These are phyloP conservation scores for Malurus leucopterus DNA, from an alignment of 2,797 vertebrate species.

Conservation along the genomic window DNA sequence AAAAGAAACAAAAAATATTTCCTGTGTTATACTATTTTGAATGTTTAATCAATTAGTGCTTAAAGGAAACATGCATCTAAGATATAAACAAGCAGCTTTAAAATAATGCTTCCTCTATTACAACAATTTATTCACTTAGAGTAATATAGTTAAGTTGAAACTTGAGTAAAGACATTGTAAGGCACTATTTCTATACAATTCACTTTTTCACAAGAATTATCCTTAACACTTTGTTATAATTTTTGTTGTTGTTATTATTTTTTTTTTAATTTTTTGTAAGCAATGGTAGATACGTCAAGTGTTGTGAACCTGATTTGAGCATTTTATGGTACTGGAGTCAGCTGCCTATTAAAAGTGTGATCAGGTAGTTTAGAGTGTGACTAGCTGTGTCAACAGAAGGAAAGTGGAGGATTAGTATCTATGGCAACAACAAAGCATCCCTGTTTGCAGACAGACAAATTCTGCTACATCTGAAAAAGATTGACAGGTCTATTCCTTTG, in stretches of 20 bases:
- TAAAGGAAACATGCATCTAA: neutral
- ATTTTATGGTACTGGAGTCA: slow-evolving; percentile 79
- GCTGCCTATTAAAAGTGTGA: slow-evolving; percentile 90
- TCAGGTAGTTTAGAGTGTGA: slow-evolving; percentile 91
- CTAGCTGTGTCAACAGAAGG: slow-evolving; percentile 89
- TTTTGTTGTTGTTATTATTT: neutral
- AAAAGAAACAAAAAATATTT: neutral
- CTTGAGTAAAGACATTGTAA: slow-evolving; percentile 29
- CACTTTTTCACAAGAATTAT: neutral
- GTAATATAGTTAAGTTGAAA: slow-evolving; percentile 44
- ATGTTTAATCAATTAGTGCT: neutral
- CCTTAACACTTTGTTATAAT: neutral
- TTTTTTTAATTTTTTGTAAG: slow-evolving; percentile 13
- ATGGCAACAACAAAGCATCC: slow-evolving; percentile 93
- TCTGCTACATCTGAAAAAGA: slow-evolving; percentile 97
- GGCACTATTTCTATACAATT: neutral
- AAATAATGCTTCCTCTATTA: slow-evolving; percentile 2
- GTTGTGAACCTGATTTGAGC: slow-evolving; percentile 83
- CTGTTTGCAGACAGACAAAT: slow-evolving; percentile 96
- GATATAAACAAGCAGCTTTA: neutral
- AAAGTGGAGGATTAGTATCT: slow-evolving; percentile 95
- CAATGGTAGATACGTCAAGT: slow-evolving; percentile 72
- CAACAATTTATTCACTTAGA: slow-evolving; percentile 9
- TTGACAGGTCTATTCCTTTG: slow-evolving; percentile 93
- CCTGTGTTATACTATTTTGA: neutral